Evolutionary conservation across 2,797 vertebrate genomes (phyloP), one percentile per base, ranked within the genome.

Genomic region (Etheostoma perlongum): DNA sequence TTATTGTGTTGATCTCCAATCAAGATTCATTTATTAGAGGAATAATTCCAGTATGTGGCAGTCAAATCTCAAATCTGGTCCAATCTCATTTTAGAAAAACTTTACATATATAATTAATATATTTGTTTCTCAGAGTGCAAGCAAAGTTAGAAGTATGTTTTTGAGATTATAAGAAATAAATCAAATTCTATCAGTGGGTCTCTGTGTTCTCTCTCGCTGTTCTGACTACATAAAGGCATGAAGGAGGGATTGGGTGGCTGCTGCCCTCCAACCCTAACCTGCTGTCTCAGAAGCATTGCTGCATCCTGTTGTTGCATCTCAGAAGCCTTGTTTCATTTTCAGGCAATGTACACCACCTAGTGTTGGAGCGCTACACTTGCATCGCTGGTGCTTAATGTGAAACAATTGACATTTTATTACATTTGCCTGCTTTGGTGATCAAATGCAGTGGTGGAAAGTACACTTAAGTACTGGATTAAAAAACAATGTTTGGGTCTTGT

Each of bases 141-240:
- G 82, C 94, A 95, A 94, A 94, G 89, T 95, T 93, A 93, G 91
- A 85, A 85, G 92, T 94, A 92, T 94, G 90, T 97, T 95, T 92
- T 95, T 93, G 87, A 94, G n/a, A 93, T 94, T 90, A 94, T 91
- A 96, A 96, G 93, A 96, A 97, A 97, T 96, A 96, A 96, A 93
- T 95, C 85, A 92, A 92, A 94, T 90, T 95, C 93, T 96, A 96
- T 95, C 94, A 89, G 90, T 82, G 72, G 11, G 63, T 69, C 27
- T 83, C 85, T 93, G 90, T 92, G 68, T 79, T 67, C 30, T 85
- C 58, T 82, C 44, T 88, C 7, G 9, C 58, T 60, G 18, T 65
- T 42, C 11, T 67, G 57, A 47, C 10, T 16, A 0, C 3, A 30
- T 21, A 23, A 27, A 65, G 59, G 53, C 48, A 42, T 40, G 5